Evolutionary conservation across 2,797 vertebrate genomes (phyloP).

Genomic region (Podarcis lilfordi): DNA sequence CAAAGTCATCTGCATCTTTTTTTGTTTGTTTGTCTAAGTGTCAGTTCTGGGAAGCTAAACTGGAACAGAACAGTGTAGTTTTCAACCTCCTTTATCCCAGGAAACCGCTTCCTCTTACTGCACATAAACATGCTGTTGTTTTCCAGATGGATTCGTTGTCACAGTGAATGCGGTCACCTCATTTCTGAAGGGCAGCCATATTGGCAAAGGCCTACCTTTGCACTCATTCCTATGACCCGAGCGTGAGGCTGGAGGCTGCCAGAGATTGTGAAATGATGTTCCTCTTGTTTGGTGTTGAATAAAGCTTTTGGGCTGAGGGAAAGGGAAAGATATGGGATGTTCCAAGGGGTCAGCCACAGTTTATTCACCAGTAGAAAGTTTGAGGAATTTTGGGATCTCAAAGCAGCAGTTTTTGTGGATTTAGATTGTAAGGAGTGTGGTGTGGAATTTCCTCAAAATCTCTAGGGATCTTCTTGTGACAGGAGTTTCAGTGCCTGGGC

Average conservation of each 20-base stretch:
- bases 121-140: slow-evolving; percentile 2
- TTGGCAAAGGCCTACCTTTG: slow-evolving; percentile 6
- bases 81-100: not conserved
- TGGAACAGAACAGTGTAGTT: not conserved
- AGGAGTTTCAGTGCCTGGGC: not conserved
- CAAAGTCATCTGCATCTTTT: not conserved
- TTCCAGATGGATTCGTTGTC: slow-evolving; percentile 21
- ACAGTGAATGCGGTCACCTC: not conserved
- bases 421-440: not conserved
- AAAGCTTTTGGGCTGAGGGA: not conserved
- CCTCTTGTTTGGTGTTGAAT: not conserved
- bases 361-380: not conserved
- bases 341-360: slow-evolving; percentile 14
- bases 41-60: not conserved
- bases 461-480: not conserved
- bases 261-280: slow-evolving; percentile 3
- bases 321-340: not conserved
- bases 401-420: not conserved
- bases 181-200: not conserved
- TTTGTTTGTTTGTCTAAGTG: not conserved
- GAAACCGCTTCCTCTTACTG: not conserved
- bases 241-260: not conserved
- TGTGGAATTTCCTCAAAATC: not conserved
- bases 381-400: not conserved
- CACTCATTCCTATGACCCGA: slow-evolving; percentile 2